phyloP scores from a whole-genome alignment of 2,797 vertebrate species.

The Anguilla obscura region DNA sequence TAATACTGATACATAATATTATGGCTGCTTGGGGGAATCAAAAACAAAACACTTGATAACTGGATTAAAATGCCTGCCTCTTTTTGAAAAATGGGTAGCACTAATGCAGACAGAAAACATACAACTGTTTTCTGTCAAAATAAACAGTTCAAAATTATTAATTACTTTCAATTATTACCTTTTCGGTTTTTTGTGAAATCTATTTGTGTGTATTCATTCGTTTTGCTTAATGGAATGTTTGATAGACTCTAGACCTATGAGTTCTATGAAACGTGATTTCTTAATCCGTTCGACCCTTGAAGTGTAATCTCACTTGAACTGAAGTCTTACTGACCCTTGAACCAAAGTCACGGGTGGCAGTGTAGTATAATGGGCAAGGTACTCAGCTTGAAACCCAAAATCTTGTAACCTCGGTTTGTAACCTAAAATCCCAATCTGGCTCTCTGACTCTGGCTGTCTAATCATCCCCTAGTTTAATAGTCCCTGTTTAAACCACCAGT shows the following conservation, averaged over 20 bases:
- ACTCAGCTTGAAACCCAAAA: too few relatives aligned
- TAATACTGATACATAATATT: conserved; percentile 14
- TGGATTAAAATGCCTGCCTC: neutral
- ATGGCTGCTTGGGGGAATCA: neutral
- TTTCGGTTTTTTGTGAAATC: neutral
- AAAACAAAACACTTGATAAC: conserved; percentile 2
- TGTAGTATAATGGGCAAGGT: too few relatives aligned
- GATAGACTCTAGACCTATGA: neutral
- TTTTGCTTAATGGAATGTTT: neutral
- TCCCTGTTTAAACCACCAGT: too few relatives aligned
- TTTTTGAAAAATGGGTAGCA: neutral
- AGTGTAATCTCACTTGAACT: too few relatives aligned
- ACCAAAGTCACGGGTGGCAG: too few relatives aligned
- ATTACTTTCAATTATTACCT: neutral
- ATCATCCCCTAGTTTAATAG: too few relatives aligned
- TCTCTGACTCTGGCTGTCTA: too few relatives aligned
- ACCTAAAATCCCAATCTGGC: too few relatives aligned
- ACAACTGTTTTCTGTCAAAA: neutral
- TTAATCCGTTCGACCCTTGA: too few relatives aligned
- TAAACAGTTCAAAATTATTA: neutral
- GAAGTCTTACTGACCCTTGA: too few relatives aligned
- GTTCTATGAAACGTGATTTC: too few relatives aligned
- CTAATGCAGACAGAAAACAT: neutral
- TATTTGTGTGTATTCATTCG: neutral
- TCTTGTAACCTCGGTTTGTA: too few relatives aligned